A percentile compares a stretch with the other conserved stretches of the same genome.
Conservation (phyloP, 1,140 invertebrate genomes). For the Spodoptera litura region DNA sequence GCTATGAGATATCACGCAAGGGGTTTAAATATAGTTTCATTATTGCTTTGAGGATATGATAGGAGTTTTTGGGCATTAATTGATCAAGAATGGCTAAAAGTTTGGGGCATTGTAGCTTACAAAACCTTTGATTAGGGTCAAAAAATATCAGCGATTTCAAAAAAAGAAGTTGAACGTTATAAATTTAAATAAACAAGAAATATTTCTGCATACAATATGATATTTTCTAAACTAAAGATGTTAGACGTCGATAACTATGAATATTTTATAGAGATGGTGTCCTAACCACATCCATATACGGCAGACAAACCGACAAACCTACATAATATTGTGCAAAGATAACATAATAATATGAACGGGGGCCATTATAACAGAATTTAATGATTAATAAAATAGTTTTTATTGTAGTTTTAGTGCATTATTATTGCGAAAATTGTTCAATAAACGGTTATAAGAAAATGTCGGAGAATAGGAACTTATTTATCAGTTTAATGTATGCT, state of each 20-base stretch:
- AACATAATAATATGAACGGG: conserved; percentile 19
- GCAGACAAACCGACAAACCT: conserved; percentile 13
- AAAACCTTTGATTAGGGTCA: background rate
- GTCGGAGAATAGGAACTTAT: background rate
- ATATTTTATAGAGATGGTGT: conserved; percentile 33
- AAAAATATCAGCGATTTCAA: background rate
- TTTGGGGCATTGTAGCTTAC: background rate
- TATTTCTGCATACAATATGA: background rate
- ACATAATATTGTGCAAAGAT: conserved; percentile 23
- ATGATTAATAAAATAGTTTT: conserved; percentile 31
- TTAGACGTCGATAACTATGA: conserved; percentile 8
- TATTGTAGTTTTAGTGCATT: background rate
- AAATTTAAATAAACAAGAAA: conserved; percentile 7
- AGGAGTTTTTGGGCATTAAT: background rate
- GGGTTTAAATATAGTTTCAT: background rate
- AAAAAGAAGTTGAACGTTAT: background rate
- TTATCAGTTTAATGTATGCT: background rate
- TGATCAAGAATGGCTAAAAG: too few species aligned
- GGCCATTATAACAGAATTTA: conserved; percentile 23
- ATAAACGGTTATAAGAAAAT: background rate
- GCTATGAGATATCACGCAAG: background rate
- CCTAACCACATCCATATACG: conserved; percentile 27
- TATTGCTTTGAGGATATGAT: background rate
- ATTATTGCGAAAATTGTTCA: background rate
- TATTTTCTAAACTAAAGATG: background rate